These are phyloP conservation scores for Rousettus madagascariensis DNA, from an alignment of 2,797 vertebrate genomes.

Conservation along the genomic window DNA sequence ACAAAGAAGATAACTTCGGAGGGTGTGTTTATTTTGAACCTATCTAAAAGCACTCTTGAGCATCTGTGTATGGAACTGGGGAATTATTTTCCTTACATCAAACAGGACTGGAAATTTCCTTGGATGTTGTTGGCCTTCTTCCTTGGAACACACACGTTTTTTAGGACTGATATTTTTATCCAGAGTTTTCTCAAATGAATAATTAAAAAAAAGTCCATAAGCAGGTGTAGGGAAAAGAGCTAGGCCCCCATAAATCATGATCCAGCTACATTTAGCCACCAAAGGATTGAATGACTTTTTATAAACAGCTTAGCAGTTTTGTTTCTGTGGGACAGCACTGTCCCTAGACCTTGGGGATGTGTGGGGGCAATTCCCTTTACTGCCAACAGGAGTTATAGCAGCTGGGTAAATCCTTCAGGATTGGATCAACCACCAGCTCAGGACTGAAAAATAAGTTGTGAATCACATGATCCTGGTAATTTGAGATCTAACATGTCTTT, in stretches of 20 bases:
- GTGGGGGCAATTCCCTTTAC: not conserved
- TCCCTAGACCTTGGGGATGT: conserved; percentile 9
- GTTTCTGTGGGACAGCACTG: not conserved
- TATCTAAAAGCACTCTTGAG: conserved; percentile 12
- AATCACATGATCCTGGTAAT: conserved; percentile 23
- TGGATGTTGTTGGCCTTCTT: conserved; percentile 37
- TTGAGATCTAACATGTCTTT: conserved; percentile 52
- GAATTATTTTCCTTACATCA: conserved; percentile 59
- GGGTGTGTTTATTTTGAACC: conserved; percentile 59
- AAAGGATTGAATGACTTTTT: not conserved
- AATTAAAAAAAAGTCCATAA: conserved; percentile 45
- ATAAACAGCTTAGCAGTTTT: conserved; percentile 32
- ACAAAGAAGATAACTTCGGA: conserved; percentile 5
- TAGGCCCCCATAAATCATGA: not conserved
- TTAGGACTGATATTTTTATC: conserved; percentile 54
- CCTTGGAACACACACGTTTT: conserved; percentile 54
- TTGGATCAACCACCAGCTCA: not conserved
- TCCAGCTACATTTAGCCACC: not conserved
- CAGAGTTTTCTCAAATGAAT: conserved; percentile 66
- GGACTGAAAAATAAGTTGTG: conserved; percentile 50
- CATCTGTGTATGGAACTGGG: not conserved
- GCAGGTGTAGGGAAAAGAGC: conserved; percentile 49
- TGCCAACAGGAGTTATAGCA: not conserved
- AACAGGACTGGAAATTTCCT: conserved; percentile 43
- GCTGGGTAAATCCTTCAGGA: conserved; percentile 56